Evolutionary conservation across 2,797 vertebrate genomes (phyloP), one percentile per base, ranked within the genome.

Genomic region (Pyrocephalus nanus): DNA sequence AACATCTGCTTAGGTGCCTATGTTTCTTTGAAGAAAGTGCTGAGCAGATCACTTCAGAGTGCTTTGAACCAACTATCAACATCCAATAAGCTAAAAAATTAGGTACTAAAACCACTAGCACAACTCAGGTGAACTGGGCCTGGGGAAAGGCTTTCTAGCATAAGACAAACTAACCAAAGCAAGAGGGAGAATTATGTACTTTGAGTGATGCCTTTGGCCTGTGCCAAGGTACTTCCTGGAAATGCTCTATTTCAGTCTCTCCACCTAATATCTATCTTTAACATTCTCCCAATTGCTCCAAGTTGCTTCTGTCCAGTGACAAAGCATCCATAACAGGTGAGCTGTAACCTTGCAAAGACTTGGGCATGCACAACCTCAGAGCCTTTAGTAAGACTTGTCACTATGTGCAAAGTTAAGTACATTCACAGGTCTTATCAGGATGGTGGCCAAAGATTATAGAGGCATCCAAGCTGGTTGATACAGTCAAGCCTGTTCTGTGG

Each of bases 351-450:
- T 88, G 82, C 66, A 66, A 88, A 86, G 79, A 57, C 73, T 70
- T 17, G 1, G 9, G 66, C 51, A 51, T 13, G 72, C 27, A 40
- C 57, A 48, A 55, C 21, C 38, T 57, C 62, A 45, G 69, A 93
- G 70, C 40, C 70, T 74, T 89, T 17, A 74, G 78, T n/a, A 75
- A 69, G 73, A 73, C 66, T 67, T 92, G 79, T 84, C 17, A 15
- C 76, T 84, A 51, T 26, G 48, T 78, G 60, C 88, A 87, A 94
- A 94, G 84, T 70, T 81, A 88, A 53, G 60, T 58, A 81, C 69
- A 60, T 86, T 80, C 93, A 81, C 54, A 60, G 66, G 40, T 81
- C 82, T 96, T 97, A 93, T 96, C 95, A 96, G 93, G 92, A 95
- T 84, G 90, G 88, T 86, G 88, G 86, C 90, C 67, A 79, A 88